Conservation (phyloP, 2,113 vertebrate species). For the Megalops atlanticus region DNA sequence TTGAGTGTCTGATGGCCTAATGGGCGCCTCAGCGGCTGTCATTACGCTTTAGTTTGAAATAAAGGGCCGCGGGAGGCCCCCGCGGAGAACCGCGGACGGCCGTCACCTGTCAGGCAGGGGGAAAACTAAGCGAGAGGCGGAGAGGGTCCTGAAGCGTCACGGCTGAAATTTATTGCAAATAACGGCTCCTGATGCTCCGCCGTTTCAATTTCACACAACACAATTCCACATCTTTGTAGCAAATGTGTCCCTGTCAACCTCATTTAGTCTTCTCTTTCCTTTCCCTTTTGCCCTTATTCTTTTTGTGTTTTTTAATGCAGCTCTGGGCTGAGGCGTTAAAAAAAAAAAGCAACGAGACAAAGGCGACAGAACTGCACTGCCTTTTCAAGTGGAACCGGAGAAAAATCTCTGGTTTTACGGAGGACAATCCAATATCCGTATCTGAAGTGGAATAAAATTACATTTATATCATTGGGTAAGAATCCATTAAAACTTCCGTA, state of each 20-base stretch:
- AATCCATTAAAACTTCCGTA: conserved; percentile 30
- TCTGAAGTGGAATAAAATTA: conserved; percentile 21
- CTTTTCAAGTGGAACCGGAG: conserved; percentile 7
- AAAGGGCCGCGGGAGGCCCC: conserved; percentile 1
- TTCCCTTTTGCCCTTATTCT: conserved; percentile 20
- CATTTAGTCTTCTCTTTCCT: conserved; percentile 54
- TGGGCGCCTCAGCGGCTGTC: conserved; percentile 42
- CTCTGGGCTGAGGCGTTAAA: background rate
- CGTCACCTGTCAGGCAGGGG: conserved; percentile 18
- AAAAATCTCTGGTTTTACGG: background rate
- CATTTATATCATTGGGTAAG: conserved; percentile 17
- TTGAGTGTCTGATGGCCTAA: conserved; percentile 40
- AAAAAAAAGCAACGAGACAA: background rate
- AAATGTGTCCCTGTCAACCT: conserved; percentile 73
- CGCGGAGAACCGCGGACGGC: background rate
- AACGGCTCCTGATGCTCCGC: conserved; percentile 69
- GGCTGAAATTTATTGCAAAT: conserved; percentile 72
- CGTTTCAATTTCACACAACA: conserved; percentile 76
- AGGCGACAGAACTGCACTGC: background rate
- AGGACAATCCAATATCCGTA: background rate
- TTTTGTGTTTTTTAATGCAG: conserved; percentile 35
- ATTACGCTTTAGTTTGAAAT: conserved; percentile 45
- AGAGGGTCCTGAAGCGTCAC: conserved; percentile 49
- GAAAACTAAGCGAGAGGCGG: background rate
- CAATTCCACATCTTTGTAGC: conserved; percentile 68